These are phyloP conservation scores for Philereme transversata DNA, from an alignment of 2,888 invertebrate genomes.

Conservation along the genomic window DNA sequence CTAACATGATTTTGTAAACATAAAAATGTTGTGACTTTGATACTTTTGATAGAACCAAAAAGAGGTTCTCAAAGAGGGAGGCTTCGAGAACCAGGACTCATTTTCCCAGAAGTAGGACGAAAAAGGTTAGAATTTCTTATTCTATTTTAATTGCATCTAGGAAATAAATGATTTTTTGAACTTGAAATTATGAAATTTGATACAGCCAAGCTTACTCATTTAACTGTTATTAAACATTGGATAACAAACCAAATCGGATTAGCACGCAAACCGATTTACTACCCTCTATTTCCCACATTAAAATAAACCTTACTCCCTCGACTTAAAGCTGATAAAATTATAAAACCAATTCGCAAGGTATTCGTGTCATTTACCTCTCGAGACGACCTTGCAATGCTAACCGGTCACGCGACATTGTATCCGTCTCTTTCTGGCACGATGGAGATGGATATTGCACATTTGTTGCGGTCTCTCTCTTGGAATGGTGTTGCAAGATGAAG, in stretches of 20 bases:
- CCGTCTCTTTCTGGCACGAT: slow-evolving; percentile 50
- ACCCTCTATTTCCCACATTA: slow-evolving; percentile 20
- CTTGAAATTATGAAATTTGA: slow-evolving; percentile 47
- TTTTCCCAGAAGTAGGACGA: too few relatives aligned
- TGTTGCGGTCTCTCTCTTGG: slow-evolving; percentile 49
- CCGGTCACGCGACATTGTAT: slow-evolving; percentile 67
- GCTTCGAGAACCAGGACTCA: too few relatives aligned
- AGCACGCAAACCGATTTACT: slow-evolving; percentile 64
- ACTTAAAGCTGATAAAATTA: slow-evolving; percentile 33
- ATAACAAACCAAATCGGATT: slow-evolving; percentile 62
- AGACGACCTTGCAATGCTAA: slow-evolving; percentile 83
- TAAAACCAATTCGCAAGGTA: slow-evolving; percentile 25
- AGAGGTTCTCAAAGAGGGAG: too few relatives aligned
- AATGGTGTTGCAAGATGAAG: slow-evolving; percentile 51
- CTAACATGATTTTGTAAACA: too few relatives aligned
- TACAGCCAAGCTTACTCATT: slow-evolving; percentile 44
- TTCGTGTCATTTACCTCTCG: slow-evolving; percentile 73
- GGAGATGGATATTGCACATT: slow-evolving; percentile 36
- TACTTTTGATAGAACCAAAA: too few relatives aligned
- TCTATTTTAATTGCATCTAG: too few relatives aligned
- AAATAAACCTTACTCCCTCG: slow-evolving; percentile 29
- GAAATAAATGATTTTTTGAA: not conserved
- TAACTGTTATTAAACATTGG: slow-evolving; percentile 52
- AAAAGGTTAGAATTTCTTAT: too few relatives aligned
- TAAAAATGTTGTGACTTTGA: too few relatives aligned